A percentile compares a stretch with the other conserved stretches of the same genome.
phyloP scores from a whole-genome alignment of 2,113 vertebrate species.

The Scatophagus argus region DNA sequence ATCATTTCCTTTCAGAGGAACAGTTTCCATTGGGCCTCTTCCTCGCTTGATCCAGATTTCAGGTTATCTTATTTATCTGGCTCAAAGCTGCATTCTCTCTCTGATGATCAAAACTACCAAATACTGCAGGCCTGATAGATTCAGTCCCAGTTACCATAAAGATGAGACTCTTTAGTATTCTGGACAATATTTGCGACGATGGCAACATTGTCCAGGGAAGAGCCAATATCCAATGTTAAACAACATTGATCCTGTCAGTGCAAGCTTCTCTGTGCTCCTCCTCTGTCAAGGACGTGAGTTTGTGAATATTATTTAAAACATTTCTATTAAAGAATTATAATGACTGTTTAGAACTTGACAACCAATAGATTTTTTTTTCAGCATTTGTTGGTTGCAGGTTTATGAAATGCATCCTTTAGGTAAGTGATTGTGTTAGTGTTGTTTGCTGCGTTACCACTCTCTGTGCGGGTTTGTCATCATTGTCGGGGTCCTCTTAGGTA shows the following conservation, averaged over 20 bases:
- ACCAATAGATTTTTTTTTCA: neutral
- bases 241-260: constrained; percentile 34
- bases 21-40: neutral
- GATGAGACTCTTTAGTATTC: constrained; percentile 29
- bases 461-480: constrained; percentile 59
- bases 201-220: constrained; percentile 21
- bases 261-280: neutral
- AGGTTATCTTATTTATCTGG: neutral
- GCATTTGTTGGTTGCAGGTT: constrained; percentile 5
- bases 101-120: neutral
- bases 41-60: neutral
- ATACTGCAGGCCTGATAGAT: neutral
- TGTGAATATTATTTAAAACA: neutral
- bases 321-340: neutral
- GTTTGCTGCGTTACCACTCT: constrained; percentile 23
- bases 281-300: constrained; percentile 14
- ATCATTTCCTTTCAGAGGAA: constrained; percentile 34
- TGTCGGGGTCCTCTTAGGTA: constrained; percentile 78
- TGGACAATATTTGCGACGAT: constrained; percentile 51
- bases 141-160: neutral
- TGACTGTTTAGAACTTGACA: neutral
- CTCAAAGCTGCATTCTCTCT: neutral
- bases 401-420: neutral
- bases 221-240: constrained; percentile 29
- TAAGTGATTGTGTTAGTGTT: constrained; percentile 3